Evolutionary conservation across 1,140 invertebrate species (phyloP).

Genomic region (Himalopsyche phryganea): DNA sequence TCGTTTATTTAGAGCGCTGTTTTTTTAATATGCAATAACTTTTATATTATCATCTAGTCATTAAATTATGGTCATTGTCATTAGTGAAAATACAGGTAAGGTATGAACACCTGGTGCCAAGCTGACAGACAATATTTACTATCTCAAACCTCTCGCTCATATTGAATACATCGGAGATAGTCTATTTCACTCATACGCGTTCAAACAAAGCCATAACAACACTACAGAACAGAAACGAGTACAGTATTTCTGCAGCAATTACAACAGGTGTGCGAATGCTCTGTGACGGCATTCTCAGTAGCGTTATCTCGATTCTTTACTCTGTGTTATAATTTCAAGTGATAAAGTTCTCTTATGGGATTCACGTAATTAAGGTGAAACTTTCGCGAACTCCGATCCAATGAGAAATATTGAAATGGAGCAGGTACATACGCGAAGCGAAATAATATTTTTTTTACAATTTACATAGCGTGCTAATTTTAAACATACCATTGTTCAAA

Average conservation of each 20-base stretch:
- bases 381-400: constrained; percentile 3
- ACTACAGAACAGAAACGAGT: background rate
- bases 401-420: constrained; percentile 27
- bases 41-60: too few species aligned
- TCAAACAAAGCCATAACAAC: constrained; percentile 21
- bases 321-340: constrained; percentile 13
- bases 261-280: constrained; percentile 26
- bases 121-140: too few species aligned
- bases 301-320: constrained; percentile 10
- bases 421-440: constrained; percentile 12
- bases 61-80: too few species aligned
- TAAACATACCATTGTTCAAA: constrained; percentile 29
- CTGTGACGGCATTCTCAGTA: constrained; percentile 14
- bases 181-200: constrained; percentile 15
- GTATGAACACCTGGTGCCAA: too few species aligned
- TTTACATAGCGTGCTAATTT: constrained; percentile 19
- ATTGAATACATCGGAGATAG: background rate
- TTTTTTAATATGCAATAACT: too few species aligned
- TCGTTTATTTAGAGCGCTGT: too few species aligned
- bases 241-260: constrained; percentile 11
- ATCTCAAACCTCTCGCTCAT: constrained; percentile 11
- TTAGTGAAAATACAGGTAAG: too few species aligned
- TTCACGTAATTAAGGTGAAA: constrained; percentile 2
- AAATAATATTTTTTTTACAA: constrained; percentile 11
- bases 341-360: constrained; percentile 12